phyloP scores from a whole-genome alignment of 2,797 vertebrate species.

The Coregonus sp. region DNA sequence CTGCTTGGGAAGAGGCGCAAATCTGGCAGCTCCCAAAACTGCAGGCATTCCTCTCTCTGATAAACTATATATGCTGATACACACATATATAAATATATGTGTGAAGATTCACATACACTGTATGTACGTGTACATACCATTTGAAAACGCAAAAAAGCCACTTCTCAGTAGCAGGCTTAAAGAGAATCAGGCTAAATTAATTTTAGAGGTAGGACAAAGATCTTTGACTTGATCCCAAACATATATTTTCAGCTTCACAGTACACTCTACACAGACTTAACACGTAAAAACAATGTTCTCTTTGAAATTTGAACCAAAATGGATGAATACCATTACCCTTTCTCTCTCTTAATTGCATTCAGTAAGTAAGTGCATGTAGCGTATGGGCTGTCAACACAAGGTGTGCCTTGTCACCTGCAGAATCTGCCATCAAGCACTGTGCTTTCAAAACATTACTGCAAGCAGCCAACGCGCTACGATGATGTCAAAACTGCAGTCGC shows the following conservation, averaged over 20 bases:
- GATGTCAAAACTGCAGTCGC: slow-evolving; percentile 78
- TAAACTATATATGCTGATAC: slow-evolving; percentile 78
- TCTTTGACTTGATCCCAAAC: slow-evolving; percentile 76
- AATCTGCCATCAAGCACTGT: slow-evolving; percentile 78
- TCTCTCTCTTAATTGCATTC: slow-evolving; percentile 68
- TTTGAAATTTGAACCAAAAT: slow-evolving; percentile 80
- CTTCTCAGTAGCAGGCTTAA: slow-evolving; percentile 78
- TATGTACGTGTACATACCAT: slow-evolving; percentile 75
- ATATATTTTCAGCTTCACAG: slow-evolving; percentile 69
- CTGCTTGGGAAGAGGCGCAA: slow-evolving; percentile 84
- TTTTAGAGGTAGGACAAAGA: slow-evolving; percentile 73
- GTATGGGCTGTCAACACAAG: slow-evolving; percentile 53
- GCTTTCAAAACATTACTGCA: slow-evolving; percentile 68
- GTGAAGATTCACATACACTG: slow-evolving; percentile 62
- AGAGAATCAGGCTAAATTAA: slow-evolving; percentile 75
- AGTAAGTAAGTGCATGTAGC: slow-evolving; percentile 73
- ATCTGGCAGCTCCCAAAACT: slow-evolving; percentile 88
- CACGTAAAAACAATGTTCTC: slow-evolving; percentile 59
- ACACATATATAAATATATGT: slow-evolving; percentile 75
- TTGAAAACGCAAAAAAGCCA: slow-evolving; percentile 78
- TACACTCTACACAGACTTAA: slow-evolving; percentile 19
- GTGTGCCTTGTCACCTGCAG: slow-evolving; percentile 75
- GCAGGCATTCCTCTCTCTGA: slow-evolving; percentile 89
- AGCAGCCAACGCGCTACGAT: slow-evolving; percentile 75
- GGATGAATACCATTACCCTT: slow-evolving; percentile 68